Evolutionary conservation across 2,888 invertebrate species (phyloP).

Genomic region (Nasonia oneida): DNA sequence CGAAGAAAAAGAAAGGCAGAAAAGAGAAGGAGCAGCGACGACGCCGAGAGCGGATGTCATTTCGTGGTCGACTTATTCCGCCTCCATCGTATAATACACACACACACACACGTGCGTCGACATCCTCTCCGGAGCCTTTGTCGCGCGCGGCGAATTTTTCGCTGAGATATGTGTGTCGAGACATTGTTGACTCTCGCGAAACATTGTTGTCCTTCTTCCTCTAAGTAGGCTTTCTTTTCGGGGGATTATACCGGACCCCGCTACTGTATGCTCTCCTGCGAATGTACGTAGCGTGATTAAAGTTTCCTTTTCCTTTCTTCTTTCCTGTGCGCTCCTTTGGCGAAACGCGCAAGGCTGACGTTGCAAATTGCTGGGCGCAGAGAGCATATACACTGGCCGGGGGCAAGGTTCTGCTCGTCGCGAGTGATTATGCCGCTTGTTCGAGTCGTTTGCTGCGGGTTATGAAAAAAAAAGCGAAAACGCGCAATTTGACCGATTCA

Average conservation of each 20-base stretch:
- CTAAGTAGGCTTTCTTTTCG: constrained; percentile 1
- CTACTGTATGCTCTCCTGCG: too few species aligned
- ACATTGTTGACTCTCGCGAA: not conserved
- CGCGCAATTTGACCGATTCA: not conserved
- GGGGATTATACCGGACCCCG: not conserved
- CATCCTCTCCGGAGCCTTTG: not conserved
- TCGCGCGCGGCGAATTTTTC: not conserved
- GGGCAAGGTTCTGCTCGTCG: not conserved
- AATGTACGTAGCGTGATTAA: not conserved
- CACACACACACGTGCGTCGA: not conserved
- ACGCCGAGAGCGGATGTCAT: constrained; percentile 74
- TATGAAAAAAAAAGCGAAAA: not conserved
- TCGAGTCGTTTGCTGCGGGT: not conserved
- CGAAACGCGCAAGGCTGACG: not conserved
- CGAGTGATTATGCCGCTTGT: not conserved
- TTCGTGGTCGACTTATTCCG: constrained; percentile 78
- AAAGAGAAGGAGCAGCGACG: constrained; percentile 3
- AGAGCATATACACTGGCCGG: not conserved
- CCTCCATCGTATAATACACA: constrained; percentile 44
- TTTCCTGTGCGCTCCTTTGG: not conserved
- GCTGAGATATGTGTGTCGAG: not conserved
- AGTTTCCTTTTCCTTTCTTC: not conserved
- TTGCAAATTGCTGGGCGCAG: not conserved
- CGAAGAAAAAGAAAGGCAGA: not conserved
- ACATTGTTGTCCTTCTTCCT: not conserved